phyloP scores from a whole-genome alignment of 2,113 vertebrate genomes.

The Grus americana region DNA sequence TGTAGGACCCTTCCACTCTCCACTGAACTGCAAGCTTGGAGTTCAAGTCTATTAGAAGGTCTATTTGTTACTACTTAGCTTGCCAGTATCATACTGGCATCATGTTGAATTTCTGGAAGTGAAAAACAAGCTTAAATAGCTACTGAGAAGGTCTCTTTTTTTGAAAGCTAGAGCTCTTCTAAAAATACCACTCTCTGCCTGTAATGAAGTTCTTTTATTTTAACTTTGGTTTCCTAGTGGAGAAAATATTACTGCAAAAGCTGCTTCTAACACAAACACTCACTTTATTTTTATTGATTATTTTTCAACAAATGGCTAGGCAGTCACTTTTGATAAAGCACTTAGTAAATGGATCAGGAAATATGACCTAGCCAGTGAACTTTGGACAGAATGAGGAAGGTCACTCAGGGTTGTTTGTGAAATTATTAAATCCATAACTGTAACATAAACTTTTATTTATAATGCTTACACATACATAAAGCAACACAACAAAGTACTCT shows the following conservation, averaged over 20 bases:
- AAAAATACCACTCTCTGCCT: neutral
- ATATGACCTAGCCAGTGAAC: neutral
- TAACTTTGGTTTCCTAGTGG: neutral
- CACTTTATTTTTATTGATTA: constrained; percentile 33
- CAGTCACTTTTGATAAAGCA: constrained; percentile 2
- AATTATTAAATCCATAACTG: neutral
- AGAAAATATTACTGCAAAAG: neutral
- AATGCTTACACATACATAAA: neutral
- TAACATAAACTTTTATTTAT: neutral
- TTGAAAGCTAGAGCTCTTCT: neutral
- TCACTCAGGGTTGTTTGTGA: neutral
- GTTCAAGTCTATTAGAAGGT: neutral
- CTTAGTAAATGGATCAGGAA: constrained; percentile 17
- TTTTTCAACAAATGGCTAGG: constrained; percentile 11
- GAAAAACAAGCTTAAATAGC: neutral
- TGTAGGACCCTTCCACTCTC: neutral
- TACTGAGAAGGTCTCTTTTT: neutral
- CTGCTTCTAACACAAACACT: neutral
- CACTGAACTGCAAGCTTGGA: neutral
- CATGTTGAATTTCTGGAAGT: neutral
- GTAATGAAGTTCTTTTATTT: neutral
- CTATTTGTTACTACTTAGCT: neutral
- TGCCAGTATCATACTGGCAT: neutral
- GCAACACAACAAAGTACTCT: neutral
- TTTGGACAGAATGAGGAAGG: neutral